These are phyloP conservation scores for Anableps anableps DNA, from an alignment of 2,797 vertebrate species.

Conservation along the genomic window DNA sequence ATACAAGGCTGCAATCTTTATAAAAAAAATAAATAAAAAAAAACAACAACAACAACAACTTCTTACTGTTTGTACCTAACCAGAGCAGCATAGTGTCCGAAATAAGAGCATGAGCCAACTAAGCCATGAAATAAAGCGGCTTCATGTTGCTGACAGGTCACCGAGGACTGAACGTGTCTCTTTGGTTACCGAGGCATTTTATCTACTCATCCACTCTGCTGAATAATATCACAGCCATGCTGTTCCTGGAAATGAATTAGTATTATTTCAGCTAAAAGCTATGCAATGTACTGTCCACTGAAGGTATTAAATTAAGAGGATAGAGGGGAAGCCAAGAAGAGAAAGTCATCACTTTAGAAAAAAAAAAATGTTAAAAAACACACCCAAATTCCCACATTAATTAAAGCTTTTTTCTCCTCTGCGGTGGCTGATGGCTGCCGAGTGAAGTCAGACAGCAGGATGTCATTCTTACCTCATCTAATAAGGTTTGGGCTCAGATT, in stretches of 20 bases:
- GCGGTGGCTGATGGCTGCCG: slow-evolving; percentile 27
- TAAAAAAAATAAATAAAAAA: neutral
- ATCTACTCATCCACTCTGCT: slow-evolving; percentile 17
- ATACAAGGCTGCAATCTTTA: slow-evolving; percentile 14
- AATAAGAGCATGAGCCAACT: neutral
- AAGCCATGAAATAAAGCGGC: neutral
- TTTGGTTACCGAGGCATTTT: slow-evolving; percentile 32
- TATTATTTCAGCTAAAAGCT: slow-evolving; percentile 64
- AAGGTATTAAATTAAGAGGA: slow-evolving; percentile 60
- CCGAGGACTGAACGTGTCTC: slow-evolving; percentile 11
- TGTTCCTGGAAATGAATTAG: slow-evolving; percentile 58
- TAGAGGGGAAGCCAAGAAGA: slow-evolving; percentile 31
- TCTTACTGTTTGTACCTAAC: neutral
- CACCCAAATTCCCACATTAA: slow-evolving; percentile 21
- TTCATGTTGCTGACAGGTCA: slow-evolving; percentile 7
- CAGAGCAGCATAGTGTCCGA: neutral
- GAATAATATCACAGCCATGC: slow-evolving; percentile 25
- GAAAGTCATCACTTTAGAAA: neutral
- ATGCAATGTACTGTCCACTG: slow-evolving; percentile 35
- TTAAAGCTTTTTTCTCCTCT: slow-evolving; percentile 20
- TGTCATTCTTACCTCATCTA: neutral
- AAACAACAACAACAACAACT: neutral
- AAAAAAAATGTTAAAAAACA: neutral
- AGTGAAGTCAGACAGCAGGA: slow-evolving; percentile 30
- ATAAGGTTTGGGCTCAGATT: neutral